These are phyloP conservation scores for Halocaridina rubra DNA, from an alignment of 2,888 invertebrate genomes.

Conservation along the genomic window DNA sequence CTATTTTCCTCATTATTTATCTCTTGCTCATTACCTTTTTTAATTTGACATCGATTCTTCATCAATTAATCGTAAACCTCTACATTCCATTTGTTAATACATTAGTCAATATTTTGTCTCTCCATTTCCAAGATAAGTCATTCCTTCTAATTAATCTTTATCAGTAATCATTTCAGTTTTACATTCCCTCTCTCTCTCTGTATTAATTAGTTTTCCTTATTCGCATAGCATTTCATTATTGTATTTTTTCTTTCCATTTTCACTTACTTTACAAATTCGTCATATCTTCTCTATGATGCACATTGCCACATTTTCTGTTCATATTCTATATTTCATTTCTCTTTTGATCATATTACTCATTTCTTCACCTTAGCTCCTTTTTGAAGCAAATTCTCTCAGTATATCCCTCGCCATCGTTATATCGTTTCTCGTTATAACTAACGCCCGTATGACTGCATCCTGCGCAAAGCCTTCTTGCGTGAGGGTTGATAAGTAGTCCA, in stretches of 20 bases:
- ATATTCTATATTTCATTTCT: neutral
- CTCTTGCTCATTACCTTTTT: too few relatives aligned
- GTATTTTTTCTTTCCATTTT: neutral
- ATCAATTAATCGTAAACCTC: too few relatives aligned
- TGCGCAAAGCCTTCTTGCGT: constrained; percentile 91
- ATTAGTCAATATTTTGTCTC: too few relatives aligned
- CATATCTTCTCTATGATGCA: neutral
- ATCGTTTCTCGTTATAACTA: constrained; percentile 93
- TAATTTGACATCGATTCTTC: too few relatives aligned
- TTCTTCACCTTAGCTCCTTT: constrained; percentile 36
- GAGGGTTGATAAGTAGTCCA: constrained; percentile 89
- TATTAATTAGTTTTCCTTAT: too few relatives aligned
- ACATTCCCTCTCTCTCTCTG: too few relatives aligned
- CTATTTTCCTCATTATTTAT: too few relatives aligned
- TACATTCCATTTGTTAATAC: too few relatives aligned
- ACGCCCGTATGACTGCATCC: constrained; percentile 89
- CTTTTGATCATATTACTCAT: neutral
- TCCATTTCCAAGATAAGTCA: too few relatives aligned
- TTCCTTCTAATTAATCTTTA: too few relatives aligned
- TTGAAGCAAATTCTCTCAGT: constrained; percentile 83
- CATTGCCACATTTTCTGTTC: neutral
- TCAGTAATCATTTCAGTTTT: too few relatives aligned
- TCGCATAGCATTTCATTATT: too few relatives aligned
- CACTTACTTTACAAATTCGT: neutral
- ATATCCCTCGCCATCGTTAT: constrained; percentile 96